Evolutionary conservation across 2,113 vertebrate genomes (phyloP), one percentile per base, ranked within the genome.

Genomic region (Tragelaphus imberbis): DNA sequence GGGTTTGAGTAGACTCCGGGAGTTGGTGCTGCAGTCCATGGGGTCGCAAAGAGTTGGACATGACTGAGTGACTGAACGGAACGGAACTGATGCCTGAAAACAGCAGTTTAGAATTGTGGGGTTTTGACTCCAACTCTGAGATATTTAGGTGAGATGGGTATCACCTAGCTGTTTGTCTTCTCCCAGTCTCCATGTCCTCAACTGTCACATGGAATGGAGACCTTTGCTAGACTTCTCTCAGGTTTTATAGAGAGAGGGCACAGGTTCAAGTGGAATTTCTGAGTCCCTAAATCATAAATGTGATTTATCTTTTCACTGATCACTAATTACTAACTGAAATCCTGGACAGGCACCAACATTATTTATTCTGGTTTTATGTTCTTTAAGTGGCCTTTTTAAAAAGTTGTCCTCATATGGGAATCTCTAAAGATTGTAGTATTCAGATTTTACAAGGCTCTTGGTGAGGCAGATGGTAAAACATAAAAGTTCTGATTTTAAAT

Each of bases 401-500:
- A 94, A 61, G 27, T 61, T 92, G 65, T 77, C 94, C 85, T 97
- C 93, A 61, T 91, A 63, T 71, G 71, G 77, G 94, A 94, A n/a
- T 93, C 95, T 95, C 93, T 89, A 33, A 58, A 96, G 93, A 96
- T 7, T 88, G 28, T n/a, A 97, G 91, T 89, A 88, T 94, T 96
- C 95, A 97, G 44, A 82, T 96, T 98, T 95, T 94, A 92, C 84
- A 88, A 55, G 95, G 61, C 68, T 91, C 82, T 88, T 92, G 44
- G 77, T 49, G 82, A 97, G 61, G 94, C 98, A 98, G 98, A 98
- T 98, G 98, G 98, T 97, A 65, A 88, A 97, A 93, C 82, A 96
- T 94, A 95, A 95, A 98, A 98, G 82, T 97, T 98, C 97, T 92
- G 88, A 97, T 97, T 98, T 97, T 90, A 96, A 97, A 82, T 86